Percentiles rank a stretch among this genome's conserved stretches.
Evolutionary conservation across 2,888 invertebrate species (phyloP).

Genomic region (Adineta ricciae): DNA sequence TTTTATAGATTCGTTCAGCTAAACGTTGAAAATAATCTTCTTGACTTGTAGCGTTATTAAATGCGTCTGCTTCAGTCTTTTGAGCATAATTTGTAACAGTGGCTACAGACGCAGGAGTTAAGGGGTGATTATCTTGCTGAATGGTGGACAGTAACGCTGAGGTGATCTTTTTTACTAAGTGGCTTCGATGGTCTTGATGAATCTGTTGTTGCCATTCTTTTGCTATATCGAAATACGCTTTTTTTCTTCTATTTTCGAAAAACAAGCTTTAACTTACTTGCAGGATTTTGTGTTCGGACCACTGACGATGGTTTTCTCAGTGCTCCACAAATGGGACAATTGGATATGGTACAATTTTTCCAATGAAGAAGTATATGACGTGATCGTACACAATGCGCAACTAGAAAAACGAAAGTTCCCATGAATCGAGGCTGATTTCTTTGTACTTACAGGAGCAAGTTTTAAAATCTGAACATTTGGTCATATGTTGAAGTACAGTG

Average conservation of each 20-base stretch:
- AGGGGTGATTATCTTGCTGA: not conserved
- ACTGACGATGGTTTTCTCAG: constrained; percentile 50
- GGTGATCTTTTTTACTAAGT: constrained; percentile 94
- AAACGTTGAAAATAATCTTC: constrained; percentile 95
- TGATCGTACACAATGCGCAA: constrained; percentile 82
- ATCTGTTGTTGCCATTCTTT: constrained; percentile 92
- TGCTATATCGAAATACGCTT: constrained; percentile 40
- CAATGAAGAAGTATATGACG: constrained; percentile 97
- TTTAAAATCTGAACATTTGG: constrained; percentile 77
- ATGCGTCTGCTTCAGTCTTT: constrained; percentile 99
- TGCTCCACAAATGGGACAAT: constrained; percentile 95
- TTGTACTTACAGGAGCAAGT: constrained; percentile 58
- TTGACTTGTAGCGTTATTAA: constrained; percentile 78
- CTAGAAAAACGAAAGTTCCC: no score
- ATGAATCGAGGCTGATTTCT: no score
- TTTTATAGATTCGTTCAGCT: constrained; percentile 98
- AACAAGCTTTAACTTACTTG: not conserved
- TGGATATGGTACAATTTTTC: constrained; percentile 87
- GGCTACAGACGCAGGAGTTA: not conserved
- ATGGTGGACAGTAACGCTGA: constrained; percentile 82
- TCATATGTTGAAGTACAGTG: constrained; percentile 93
- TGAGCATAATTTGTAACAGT: constrained; percentile 92
- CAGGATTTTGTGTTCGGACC: not conserved
- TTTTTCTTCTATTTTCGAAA: not conserved
- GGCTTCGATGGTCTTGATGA: constrained; percentile 90